Conservation (phyloP, 2,888 invertebrate genomes). For the Pycnomerus fuliginosus region DNA sequence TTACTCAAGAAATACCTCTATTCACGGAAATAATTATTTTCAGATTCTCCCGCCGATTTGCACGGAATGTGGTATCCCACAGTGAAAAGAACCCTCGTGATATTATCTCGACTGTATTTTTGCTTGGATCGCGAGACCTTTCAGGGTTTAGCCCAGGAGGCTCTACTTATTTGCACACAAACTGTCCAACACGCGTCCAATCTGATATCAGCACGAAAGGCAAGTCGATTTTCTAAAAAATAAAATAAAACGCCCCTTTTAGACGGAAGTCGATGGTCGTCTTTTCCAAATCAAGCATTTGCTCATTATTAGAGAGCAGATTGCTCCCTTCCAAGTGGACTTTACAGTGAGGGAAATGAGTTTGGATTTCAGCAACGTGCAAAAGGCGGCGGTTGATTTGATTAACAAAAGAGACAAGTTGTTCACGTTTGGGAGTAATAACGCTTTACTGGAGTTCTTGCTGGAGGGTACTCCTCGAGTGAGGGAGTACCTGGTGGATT, state of each 20-base stretch:
- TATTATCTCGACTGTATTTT: slow-evolving; percentile 86
- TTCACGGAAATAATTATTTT: too few species aligned
- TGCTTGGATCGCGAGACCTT: slow-evolving; percentile 95
- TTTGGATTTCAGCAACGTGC: slow-evolving; percentile 91
- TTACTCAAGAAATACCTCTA: too few species aligned
- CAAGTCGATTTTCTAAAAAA: slow-evolving; percentile 39
- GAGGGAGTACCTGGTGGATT: slow-evolving; percentile 88
- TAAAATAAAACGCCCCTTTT: too few species aligned
- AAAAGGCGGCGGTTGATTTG: slow-evolving; percentile 77
- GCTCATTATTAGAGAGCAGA: slow-evolving; percentile 94
- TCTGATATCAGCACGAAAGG: slow-evolving; percentile 73
- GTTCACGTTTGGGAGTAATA: slow-evolving; percentile 78
- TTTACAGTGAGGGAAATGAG: slow-evolving; percentile 90
- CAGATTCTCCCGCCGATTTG: slow-evolving; percentile 68
- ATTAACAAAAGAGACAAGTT: slow-evolving; percentile 79
- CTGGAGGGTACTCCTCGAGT: slow-evolving; percentile 93
- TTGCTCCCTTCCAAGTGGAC: slow-evolving; percentile 96
- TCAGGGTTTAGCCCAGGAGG: slow-evolving; percentile 96
- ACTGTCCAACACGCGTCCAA: slow-evolving; percentile 82
- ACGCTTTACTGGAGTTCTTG: slow-evolving; percentile 89
- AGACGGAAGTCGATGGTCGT: slow-evolving; percentile 74
- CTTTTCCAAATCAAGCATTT: slow-evolving; percentile 98
- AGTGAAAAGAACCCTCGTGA: slow-evolving; percentile 90
- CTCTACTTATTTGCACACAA: slow-evolving; percentile 86
- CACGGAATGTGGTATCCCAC: slow-evolving; percentile 99